These are phyloP conservation scores for Catajapyx aquilonaris DNA, from an alignment of 1,140 invertebrate genomes.

Conservation along the genomic window DNA sequence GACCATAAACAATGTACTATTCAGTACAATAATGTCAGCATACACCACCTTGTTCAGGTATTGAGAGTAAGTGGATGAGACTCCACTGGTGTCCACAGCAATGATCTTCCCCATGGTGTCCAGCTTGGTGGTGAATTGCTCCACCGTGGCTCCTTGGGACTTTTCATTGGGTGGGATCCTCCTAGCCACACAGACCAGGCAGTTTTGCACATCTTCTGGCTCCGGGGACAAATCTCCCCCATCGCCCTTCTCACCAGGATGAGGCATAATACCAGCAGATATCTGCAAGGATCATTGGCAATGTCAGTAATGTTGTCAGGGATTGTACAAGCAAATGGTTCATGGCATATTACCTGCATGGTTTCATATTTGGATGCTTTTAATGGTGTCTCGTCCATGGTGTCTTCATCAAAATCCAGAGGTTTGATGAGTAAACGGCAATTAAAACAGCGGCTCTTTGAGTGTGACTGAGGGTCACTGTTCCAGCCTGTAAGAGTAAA, in stretches of 20 bases:
- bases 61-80: slow-evolving; percentile 36
- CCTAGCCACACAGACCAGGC: slow-evolving; percentile 58
- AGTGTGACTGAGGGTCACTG: slow-evolving; percentile 24
- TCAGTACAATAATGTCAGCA: no score
- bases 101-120: slow-evolving; percentile 67
- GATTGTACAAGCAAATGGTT: no score
- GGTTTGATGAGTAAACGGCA: slow-evolving; percentile 71
- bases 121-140: slow-evolving; percentile 82
- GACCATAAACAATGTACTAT: no score
- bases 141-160: slow-evolving; percentile 38
- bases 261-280: no score
- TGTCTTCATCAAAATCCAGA: slow-evolving; percentile 44
- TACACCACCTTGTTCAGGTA: slow-evolving; percentile 45
- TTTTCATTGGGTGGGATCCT: slow-evolving; percentile 66
- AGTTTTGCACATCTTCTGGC: slow-evolving; percentile 31
- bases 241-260: no score
- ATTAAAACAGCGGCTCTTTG: slow-evolving; percentile 45
- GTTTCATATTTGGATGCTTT: slow-evolving; percentile 47
- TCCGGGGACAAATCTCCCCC: slow-evolving; percentile 17
- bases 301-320: no score
- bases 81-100: slow-evolving; percentile 45
- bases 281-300: no score
- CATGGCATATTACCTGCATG: no score
- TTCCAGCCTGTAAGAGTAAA: slow-evolving; percentile 24
- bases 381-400: slow-evolving; percentile 58